Conservation (phyloP, 2,888 invertebrate genomes). For the Agriopis aurantiaria region DNA sequence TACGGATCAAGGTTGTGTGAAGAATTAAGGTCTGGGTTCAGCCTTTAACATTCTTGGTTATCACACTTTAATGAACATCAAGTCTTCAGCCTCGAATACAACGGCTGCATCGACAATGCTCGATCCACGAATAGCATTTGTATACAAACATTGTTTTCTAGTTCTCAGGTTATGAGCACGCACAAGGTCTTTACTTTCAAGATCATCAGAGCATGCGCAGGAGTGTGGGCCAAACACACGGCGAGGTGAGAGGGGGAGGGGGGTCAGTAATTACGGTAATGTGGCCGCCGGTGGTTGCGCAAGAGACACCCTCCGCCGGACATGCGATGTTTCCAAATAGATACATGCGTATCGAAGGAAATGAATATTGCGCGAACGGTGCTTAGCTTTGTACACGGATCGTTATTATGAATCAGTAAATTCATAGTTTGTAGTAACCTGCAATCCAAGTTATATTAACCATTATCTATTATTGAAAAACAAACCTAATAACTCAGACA, state of each 20-base stretch:
- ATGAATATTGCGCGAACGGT: slow-evolving; percentile 56
- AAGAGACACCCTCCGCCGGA: slow-evolving; percentile 58
- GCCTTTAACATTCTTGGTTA: slow-evolving; percentile 8
- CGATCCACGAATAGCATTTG: slow-evolving; percentile 57
- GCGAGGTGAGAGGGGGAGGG: slow-evolving; percentile 16
- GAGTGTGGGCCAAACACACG: slow-evolving; percentile 55
- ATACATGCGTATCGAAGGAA: slow-evolving; percentile 56
- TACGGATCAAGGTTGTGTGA: too few relatives aligned
- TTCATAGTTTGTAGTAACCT: slow-evolving; percentile 11
- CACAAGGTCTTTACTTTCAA: slow-evolving; percentile 85
- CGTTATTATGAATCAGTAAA: slow-evolving; percentile 38
- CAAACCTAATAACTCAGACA: not conserved
- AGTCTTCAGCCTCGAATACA: slow-evolving; percentile 39
- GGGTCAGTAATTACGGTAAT: slow-evolving; percentile 79
- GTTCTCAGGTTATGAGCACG: slow-evolving; percentile 72
- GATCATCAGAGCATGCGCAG: slow-evolving; percentile 81
- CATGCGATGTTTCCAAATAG: slow-evolving; percentile 71
- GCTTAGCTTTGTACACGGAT: slow-evolving; percentile 49
- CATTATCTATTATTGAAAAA: not conserved
- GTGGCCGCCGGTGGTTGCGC: slow-evolving; percentile 67
- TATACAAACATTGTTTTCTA: slow-evolving; percentile 74
- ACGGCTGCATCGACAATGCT: slow-evolving; percentile 36
- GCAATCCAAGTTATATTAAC: not conserved
- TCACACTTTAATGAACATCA: slow-evolving; percentile 17
- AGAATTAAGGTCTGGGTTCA: too few relatives aligned